Evolutionary conservation across 2,113 vertebrate genomes (phyloP).

Genomic region (Dinomys branickii): DNA sequence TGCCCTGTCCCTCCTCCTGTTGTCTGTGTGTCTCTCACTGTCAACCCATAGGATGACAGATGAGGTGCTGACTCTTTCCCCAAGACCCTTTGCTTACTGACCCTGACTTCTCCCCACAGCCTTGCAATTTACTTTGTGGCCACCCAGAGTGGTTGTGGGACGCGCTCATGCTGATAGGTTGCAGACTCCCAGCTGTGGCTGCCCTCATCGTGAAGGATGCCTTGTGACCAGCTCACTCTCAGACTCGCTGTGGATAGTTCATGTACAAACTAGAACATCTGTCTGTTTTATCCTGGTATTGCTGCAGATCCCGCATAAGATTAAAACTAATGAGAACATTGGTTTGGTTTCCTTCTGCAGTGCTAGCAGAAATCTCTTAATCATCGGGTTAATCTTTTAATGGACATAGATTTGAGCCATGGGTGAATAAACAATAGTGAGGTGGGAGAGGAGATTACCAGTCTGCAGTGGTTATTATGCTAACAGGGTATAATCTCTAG

Average conservation of each 20-base stretch:
- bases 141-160: neutral
- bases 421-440: neutral
- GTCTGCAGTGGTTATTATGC: neutral
- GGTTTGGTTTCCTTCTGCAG: neutral
- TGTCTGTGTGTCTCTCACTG: neutral
- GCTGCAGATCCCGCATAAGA: neutral
- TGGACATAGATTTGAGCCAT: neutral
- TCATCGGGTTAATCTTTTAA: neutral
- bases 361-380: slow-evolving; percentile 38
- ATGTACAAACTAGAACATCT: neutral
- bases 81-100: neutral
- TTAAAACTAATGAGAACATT: neutral
- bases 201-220: neutral
- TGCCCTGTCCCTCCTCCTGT: neutral
- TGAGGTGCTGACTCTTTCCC: neutral
- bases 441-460: neutral
- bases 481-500: neutral
- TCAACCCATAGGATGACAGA: neutral
- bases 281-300: neutral
- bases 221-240: neutral
- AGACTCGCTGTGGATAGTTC: neutral
- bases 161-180: neutral
- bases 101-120: neutral
- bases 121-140: neutral
- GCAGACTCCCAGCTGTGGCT: neutral